phyloP scores from a whole-genome alignment of 2,113 vertebrate species.

The Menidia beryllina region DNA sequence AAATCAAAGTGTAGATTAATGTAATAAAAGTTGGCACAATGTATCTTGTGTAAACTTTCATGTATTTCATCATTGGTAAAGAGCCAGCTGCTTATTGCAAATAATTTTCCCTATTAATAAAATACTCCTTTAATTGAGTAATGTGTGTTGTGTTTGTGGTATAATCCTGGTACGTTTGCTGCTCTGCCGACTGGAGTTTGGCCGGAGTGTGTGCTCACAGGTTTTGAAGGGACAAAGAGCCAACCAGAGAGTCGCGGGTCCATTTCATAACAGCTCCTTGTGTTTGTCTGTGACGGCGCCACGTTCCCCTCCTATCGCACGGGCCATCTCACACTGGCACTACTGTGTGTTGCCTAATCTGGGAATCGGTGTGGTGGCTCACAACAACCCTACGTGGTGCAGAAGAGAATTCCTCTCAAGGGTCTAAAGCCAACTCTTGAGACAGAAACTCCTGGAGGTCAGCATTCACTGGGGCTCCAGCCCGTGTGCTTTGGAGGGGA shows the following conservation, averaged over 20 bases:
- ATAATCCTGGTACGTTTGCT: not conserved
- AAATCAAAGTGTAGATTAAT: not conserved
- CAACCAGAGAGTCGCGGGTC: constrained; percentile 40
- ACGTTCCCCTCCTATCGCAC: constrained; percentile 51
- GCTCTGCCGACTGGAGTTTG: constrained; percentile 8
- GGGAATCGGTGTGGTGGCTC: constrained; percentile 38
- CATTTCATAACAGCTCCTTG: constrained; percentile 64
- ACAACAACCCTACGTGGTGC: not conserved
- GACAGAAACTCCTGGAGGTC: constrained; percentile 39
- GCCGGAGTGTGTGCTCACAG: constrained; percentile 29
- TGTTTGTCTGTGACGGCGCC: constrained; percentile 67
- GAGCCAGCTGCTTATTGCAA: not conserved
- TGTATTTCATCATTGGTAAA: not conserved
- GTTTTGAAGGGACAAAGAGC: constrained; percentile 10
- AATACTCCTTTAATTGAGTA: constrained; percentile 4
- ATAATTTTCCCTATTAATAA: not conserved
- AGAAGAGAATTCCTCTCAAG: constrained; percentile 7
- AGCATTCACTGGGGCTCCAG: too few species aligned
- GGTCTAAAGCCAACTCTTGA: not conserved
- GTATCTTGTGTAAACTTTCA: too few species aligned
- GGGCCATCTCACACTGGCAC: constrained; percentile 63
- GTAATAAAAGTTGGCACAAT: not conserved
- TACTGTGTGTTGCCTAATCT: constrained; percentile 50
- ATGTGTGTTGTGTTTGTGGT: not conserved
- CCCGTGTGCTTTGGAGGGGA: constrained; percentile 14